A percentile compares a stretch with the other conserved stretches of the same genome.
phyloP scores from a whole-genome alignment of 1,140 invertebrate genomes.

The Hypothenemus hampei region DNA sequence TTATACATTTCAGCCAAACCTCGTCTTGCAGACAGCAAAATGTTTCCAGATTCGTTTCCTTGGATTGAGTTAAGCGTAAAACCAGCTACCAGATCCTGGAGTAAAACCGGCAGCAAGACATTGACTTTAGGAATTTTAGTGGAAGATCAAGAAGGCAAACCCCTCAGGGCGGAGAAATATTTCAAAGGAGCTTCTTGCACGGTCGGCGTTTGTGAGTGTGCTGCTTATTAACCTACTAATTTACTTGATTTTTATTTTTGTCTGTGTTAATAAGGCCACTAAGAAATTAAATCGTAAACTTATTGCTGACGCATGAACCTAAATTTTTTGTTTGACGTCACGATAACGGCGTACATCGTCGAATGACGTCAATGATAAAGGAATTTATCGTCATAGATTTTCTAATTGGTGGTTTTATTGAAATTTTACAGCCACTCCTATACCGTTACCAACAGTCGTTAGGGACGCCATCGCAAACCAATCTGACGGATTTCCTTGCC shows the following conservation, averaged over 20 bases:
- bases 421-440: slow-evolving; percentile 41
- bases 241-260: neutral
- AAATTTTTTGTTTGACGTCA: too few species aligned
- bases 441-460: slow-evolving; percentile 40
- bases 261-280: neutral
- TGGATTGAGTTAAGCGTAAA: slow-evolving; percentile 41
- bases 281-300: too few species aligned
- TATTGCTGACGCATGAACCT: too few species aligned
- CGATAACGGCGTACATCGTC: too few species aligned
- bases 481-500: slow-evolving; percentile 35
- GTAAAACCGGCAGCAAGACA: slow-evolving; percentile 48
- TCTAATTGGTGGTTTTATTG: too few species aligned
- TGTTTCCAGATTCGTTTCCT: slow-evolving; percentile 32
- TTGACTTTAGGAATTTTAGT: slow-evolving; percentile 57
- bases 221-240: slow-evolving; percentile 31
- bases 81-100: slow-evolving; percentile 38
- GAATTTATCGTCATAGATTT: too few species aligned
- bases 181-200: slow-evolving; percentile 51
- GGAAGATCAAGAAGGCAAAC: slow-evolving; percentile 57
- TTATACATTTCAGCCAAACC: slow-evolving; percentile 34
- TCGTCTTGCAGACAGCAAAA: slow-evolving; percentile 39
- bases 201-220: slow-evolving; percentile 44
- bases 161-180: slow-evolving; percentile 50
- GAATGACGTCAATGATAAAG: too few species aligned
- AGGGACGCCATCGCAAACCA: slow-evolving; percentile 35